Evolutionary conservation across 2,797 vertebrate genomes (phyloP).

Genomic region (Rachycentron canadum): DNA sequence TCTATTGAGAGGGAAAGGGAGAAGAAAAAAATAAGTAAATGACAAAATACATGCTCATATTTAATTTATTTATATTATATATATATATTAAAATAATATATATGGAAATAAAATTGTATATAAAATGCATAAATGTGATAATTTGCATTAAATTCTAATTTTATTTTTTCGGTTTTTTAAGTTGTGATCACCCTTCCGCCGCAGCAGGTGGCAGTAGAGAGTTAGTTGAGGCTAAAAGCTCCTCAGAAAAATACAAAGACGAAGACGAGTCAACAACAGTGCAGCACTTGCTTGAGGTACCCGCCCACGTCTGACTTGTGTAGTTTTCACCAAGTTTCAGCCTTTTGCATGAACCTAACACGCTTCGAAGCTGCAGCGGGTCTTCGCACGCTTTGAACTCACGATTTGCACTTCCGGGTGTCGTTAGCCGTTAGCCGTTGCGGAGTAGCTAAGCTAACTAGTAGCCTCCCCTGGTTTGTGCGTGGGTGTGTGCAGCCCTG

Average conservation of each 20-base stretch:
- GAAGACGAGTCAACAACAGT: conserved; percentile 50
- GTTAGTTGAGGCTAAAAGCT: not conserved
- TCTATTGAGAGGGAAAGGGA: too few relatives aligned
- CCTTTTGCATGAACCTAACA: too few relatives aligned
- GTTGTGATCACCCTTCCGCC: conserved; percentile 23
- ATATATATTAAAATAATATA: too few relatives aligned
- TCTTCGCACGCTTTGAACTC: too few relatives aligned
- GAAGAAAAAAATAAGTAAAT: too few relatives aligned
- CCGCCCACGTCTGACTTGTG: not conserved
- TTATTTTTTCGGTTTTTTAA: not conserved
- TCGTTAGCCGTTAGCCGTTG: conserved; percentile 30
- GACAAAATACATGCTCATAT: too few relatives aligned
- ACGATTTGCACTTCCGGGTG: too few relatives aligned
- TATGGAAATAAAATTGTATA: too few relatives aligned
- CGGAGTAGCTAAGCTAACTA: conserved; percentile 36
- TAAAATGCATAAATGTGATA: too few relatives aligned
- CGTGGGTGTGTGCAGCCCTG: conserved; percentile 40
- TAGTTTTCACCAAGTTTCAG: too few relatives aligned
- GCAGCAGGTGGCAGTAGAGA: conserved; percentile 44
- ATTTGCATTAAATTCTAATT: too few relatives aligned
- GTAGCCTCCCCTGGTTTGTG: conserved; percentile 4
- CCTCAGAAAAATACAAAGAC: not conserved
- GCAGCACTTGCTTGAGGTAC: conserved; percentile 11
- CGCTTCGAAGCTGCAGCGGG: rapidly evolving
- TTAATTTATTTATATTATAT: too few relatives aligned